Evolutionary conservation across 2,888 invertebrate species (phyloP).

Genomic region (Neoscelio sp.): DNA sequence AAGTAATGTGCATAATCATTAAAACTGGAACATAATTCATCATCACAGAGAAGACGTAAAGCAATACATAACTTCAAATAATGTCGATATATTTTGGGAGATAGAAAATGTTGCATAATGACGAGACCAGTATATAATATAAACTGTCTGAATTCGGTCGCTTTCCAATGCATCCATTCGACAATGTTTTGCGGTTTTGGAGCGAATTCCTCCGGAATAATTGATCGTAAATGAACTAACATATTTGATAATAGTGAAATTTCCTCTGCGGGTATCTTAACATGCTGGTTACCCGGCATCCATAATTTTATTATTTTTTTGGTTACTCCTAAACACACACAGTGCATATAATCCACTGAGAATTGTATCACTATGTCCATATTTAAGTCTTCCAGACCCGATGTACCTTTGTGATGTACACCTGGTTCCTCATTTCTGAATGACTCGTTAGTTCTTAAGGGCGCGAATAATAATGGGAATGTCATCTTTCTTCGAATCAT

Average conservation of each 20-base stretch:
- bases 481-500: background rate
- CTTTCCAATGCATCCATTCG: no score
- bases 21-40: no score
- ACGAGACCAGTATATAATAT: no score
- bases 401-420: background rate
- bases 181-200: no score
- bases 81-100: no score
- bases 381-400: background rate
- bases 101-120: no score
- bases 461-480: background rate
- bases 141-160: no score
- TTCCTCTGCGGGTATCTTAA: background rate
- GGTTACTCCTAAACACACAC: background rate
- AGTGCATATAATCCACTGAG: constrained; percentile 3
- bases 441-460: background rate
- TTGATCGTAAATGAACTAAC: no score
- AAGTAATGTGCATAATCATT: no score
- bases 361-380: constrained; percentile 6
- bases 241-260: background rate
- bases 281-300: background rate
- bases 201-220: no score
- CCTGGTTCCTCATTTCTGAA: background rate
- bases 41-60: no score
- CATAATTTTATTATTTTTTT: background rate
- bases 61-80: no score